Percentiles rank a stretch among this genome's conserved stretches.
Evolutionary conservation across 2,113 vertebrate species (phyloP).

Genomic region (Engraulis encrasicolus): DNA sequence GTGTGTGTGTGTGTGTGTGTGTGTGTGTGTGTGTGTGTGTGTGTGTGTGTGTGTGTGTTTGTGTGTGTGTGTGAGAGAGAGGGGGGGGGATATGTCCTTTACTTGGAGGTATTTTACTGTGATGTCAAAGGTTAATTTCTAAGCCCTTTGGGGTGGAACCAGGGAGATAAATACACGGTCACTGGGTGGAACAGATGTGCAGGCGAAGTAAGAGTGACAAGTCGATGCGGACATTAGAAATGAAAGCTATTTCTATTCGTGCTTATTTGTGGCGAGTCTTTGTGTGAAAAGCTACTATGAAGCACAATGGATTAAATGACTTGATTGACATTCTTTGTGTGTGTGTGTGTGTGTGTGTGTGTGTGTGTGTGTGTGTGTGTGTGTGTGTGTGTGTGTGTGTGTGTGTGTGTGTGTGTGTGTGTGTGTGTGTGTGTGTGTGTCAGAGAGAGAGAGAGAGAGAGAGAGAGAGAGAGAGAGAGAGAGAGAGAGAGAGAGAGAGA

Average conservation of each 20-base stretch:
- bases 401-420: slow-evolving; percentile 5
- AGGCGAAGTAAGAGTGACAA: too few species aligned
- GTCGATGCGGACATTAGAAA: too few species aligned
- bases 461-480: too few species aligned
- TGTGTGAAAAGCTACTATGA: neutral
- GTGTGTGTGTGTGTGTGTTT: neutral
- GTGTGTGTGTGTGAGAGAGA: neutral
- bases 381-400: neutral
- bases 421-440: too few species aligned
- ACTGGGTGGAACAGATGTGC: neutral
- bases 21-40: slow-evolving; percentile 10
- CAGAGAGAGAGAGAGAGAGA: too few species aligned
- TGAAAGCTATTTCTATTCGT: neutral
- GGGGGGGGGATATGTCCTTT: neutral
- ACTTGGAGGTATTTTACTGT: slow-evolving; percentile 35
- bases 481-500: too few species aligned
- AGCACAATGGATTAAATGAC: neutral
- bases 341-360: neutral
- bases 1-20: neutral
- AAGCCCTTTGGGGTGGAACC: neutral
- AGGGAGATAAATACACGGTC: neutral
- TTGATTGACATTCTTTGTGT: neutral
- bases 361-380: neutral
- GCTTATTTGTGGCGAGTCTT: neutral
- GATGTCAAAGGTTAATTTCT: slow-evolving; percentile 31